These are phyloP conservation scores for Lemur catta DNA, from an alignment of 2,797 vertebrate species.

Conservation along the genomic window DNA sequence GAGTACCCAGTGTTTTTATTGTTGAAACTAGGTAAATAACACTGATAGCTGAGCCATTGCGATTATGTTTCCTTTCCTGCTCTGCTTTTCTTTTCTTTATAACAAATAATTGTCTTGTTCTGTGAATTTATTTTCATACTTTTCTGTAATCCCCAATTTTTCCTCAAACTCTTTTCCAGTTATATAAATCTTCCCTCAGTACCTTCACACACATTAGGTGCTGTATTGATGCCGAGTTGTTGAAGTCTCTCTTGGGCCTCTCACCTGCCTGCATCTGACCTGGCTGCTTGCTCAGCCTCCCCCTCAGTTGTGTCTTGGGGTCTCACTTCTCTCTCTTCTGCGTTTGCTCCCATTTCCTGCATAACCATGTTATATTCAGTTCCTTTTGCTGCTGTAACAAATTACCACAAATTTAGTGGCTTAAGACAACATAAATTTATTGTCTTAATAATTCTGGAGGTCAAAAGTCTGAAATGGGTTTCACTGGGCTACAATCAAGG, in stretches of 20 bases:
- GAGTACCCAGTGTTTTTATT: not conserved
- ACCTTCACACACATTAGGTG: not conserved
- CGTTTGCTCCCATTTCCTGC: not conserved
- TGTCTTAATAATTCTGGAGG: not conserved
- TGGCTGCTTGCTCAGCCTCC: not conserved
- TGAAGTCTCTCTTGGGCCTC: not conserved
- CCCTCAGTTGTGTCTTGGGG: not conserved
- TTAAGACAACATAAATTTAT: not conserved
- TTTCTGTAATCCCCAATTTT: not conserved
- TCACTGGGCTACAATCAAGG: not conserved
- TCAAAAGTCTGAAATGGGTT: not conserved
- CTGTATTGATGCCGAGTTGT: rapidly evolving
- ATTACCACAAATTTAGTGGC: not conserved
- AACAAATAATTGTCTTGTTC: not conserved
- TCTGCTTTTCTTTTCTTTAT: not conserved
- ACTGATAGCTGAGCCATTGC: not conserved
- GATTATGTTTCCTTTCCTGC: not conserved
- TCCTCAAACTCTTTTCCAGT: not conserved
- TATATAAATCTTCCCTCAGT: not conserved
- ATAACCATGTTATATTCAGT: not conserved
- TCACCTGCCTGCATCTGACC: rapidly evolving
- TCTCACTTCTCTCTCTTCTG: not conserved
- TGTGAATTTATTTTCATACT: not conserved
- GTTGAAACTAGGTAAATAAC: not conserved
- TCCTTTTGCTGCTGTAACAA: not conserved